These are phyloP conservation scores for Drosophila nigrodunni DNA, from an alignment of 1,140 invertebrate genomes.

Conservation along the genomic window DNA sequence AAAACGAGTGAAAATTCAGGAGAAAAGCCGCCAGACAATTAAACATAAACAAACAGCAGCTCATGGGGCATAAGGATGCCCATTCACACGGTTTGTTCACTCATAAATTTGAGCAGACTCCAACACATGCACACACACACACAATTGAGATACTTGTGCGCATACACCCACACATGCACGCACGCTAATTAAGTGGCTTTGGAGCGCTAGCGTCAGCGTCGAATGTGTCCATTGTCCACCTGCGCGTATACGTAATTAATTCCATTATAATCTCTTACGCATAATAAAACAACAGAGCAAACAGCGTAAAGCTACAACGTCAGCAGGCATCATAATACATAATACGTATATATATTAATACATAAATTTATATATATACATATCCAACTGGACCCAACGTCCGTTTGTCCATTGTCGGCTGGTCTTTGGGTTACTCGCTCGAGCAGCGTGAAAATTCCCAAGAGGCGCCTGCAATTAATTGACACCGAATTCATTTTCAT, in stretches of 20 bases:
- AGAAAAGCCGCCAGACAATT: slow-evolving; percentile 61
- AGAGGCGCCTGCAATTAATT: slow-evolving; percentile 65
- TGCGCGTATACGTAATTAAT: slow-evolving; percentile 82
- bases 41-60: slow-evolving; percentile 65
- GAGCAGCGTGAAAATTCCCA: slow-evolving; percentile 32
- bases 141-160: slow-evolving; percentile 4
- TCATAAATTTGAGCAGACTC: slow-evolving; percentile 32
- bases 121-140: slow-evolving; percentile 6
- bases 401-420: not conserved
- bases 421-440: not conserved
- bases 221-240: slow-evolving; percentile 51
- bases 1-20: slow-evolving; percentile 33
- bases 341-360: too few species aligned
- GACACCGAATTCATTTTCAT: slow-evolving; percentile 59
- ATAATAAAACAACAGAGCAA: slow-evolving; percentile 72
- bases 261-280: slow-evolving; percentile 80
- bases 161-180: slow-evolving; percentile 16
- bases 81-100: slow-evolving; percentile 5
- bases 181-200: slow-evolving; percentile 67
- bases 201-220: slow-evolving; percentile 11
- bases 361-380: too few species aligned
- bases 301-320: slow-evolving; percentile 26
- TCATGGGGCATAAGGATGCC: slow-evolving; percentile 15
- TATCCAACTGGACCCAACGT: not conserved
- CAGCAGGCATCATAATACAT: slow-evolving; percentile 49